Conservation (phyloP, 64 coral and sea anemone genomes). For the Stylophora pistillata region DNA sequence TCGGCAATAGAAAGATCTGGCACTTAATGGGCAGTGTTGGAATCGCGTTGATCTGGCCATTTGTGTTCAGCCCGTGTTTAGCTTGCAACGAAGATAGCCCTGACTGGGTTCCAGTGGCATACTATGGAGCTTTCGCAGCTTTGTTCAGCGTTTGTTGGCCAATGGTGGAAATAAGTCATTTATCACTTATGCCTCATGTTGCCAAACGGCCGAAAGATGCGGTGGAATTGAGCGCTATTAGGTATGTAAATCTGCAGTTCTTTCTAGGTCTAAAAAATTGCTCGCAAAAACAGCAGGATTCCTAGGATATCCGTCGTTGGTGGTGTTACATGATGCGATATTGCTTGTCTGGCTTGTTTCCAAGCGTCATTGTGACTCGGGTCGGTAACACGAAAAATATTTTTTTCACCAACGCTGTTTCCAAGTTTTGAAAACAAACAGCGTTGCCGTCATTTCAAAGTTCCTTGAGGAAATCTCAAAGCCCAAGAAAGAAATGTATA, state of each 20-base stretch:
- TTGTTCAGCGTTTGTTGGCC: constrained; percentile 90
- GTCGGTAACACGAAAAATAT: background rate
- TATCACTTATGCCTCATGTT: constrained; percentile 84
- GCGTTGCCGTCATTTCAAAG: background rate
- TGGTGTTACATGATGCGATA: background rate
- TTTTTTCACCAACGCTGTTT: background rate
- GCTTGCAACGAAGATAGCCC: constrained; percentile 45
- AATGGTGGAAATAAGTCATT: constrained; percentile 95
- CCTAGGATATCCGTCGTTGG: background rate
- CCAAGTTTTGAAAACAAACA: background rate
- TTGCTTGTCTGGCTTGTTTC: background rate
- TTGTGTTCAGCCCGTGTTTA: constrained; percentile 79
- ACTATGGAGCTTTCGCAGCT: constrained; percentile 63
- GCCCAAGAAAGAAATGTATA: background rate
- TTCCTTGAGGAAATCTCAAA: background rate
- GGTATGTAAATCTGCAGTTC: constrained; percentile 40
- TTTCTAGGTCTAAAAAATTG: background rate
- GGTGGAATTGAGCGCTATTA: constrained; percentile 80
- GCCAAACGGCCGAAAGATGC: constrained; percentile 79
- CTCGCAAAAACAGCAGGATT: background rate
- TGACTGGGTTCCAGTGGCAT: constrained; percentile 58
- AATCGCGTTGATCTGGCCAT: constrained; percentile 83
- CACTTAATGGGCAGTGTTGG: constrained; percentile 79
- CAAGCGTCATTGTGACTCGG: background rate
- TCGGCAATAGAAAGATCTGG: constrained; percentile 92